Conservation (phyloP, 2,797 vertebrate species). For the Coracias cyanogaster region DNA sequence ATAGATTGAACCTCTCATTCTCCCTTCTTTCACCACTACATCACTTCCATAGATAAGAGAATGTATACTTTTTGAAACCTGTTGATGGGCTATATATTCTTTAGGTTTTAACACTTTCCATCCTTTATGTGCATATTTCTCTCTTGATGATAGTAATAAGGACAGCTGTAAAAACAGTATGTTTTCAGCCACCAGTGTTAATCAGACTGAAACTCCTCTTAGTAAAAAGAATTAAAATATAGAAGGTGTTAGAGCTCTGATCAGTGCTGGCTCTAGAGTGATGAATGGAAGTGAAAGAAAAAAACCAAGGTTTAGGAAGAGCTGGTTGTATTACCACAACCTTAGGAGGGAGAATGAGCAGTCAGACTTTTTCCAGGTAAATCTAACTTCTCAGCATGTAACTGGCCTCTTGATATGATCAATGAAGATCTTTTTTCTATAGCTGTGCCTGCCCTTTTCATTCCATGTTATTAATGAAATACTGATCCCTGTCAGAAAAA, state of each 20-base stretch:
- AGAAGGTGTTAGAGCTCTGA: background rate
- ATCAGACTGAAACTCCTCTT: background rate
- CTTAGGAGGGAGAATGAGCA: background rate
- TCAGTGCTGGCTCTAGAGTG: background rate
- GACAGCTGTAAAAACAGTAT: background rate
- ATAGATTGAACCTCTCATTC: accelerated
- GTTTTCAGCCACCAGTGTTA: background rate
- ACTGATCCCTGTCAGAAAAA: background rate
- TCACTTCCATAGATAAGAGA: background rate
- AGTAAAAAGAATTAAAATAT: background rate
- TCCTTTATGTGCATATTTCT: background rate
- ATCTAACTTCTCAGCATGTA: background rate
- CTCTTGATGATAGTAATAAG: background rate
- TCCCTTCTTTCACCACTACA: background rate
- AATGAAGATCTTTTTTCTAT: background rate
- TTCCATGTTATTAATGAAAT: background rate
- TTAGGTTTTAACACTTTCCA: background rate
- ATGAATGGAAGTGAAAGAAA: background rate
- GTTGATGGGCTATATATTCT: background rate
- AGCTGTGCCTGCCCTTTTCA: background rate
- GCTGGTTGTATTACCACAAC: background rate
- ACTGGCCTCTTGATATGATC: background rate
- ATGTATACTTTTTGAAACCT: background rate
- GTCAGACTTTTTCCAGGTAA: background rate
- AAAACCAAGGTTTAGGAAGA: background rate